These are phyloP conservation scores for Sebastes paucispinis DNA, from an alignment of 2,797 vertebrate genomes.

Conservation along the genomic window DNA sequence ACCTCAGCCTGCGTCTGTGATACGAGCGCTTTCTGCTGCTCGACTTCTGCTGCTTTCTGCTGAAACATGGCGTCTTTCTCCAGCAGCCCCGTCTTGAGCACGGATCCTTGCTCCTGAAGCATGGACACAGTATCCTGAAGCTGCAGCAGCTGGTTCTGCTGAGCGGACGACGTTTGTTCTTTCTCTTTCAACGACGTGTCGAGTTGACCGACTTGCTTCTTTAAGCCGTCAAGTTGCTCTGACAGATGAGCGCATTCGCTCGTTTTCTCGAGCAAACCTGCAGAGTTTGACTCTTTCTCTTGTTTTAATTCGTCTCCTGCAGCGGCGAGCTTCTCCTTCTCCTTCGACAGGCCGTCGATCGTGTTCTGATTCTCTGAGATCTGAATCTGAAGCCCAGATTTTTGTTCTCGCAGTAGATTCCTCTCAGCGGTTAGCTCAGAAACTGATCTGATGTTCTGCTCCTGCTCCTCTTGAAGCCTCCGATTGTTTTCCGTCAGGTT, in stretches of 20 bases:
- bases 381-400: constrained; percentile 64
- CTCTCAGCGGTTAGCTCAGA: constrained; percentile 68
- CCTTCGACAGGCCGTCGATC: constrained; percentile 70
- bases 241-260: constrained; percentile 78
- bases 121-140: constrained; percentile 78
- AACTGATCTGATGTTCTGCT: constrained; percentile 59
- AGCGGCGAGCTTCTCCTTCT: constrained; percentile 77
- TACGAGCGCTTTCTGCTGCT: constrained; percentile 59
- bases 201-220: constrained; percentile 70
- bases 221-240: constrained; percentile 62
- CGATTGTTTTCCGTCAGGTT: constrained; percentile 76
- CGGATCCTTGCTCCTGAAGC: constrained; percentile 83
- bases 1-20: constrained; percentile 72
- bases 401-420: constrained; percentile 70
- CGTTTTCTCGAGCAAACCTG: constrained; percentile 81
- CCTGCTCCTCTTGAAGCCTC: constrained; percentile 76
- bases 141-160: constrained; percentile 73
- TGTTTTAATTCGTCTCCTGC: constrained; percentile 77
- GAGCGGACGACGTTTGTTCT: constrained; percentile 12
- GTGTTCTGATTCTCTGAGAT: constrained; percentile 73
- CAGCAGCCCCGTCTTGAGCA: constrained; percentile 79
- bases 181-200: not conserved
- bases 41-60: constrained; percentile 75
- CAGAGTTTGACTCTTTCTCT: constrained; percentile 69
- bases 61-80: constrained; percentile 76